Percentiles rank a stretch among this genome's conserved stretches.
Conservation (phyloP, 2,113 vertebrate species). For the Alaudala cheleensis region DNA sequence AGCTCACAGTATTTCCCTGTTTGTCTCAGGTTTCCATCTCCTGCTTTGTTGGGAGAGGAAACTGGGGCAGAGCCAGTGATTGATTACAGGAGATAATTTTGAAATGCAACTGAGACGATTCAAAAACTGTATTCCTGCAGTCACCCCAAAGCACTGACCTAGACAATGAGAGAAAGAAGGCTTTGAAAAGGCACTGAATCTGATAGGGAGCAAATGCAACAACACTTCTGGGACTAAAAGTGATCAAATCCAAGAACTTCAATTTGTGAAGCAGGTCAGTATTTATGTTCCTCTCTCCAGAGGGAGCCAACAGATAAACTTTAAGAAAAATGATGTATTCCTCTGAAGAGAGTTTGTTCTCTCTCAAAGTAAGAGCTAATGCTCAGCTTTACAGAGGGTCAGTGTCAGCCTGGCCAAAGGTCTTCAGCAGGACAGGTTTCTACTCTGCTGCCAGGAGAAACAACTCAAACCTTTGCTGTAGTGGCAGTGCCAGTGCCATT, state of each 20-base stretch:
- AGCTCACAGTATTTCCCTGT: background rate
- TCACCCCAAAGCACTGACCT: too few species aligned
- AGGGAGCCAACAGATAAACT: background rate
- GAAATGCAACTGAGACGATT: background rate
- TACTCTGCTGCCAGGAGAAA: background rate
- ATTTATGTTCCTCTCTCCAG: background rate
- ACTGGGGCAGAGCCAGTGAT: fast-evolving
- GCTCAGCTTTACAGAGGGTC: fast-evolving
- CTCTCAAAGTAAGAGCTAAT: background rate
- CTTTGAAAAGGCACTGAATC: background rate
- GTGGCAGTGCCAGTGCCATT: background rate
- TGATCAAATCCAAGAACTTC: background rate
- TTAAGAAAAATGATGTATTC: background rate
- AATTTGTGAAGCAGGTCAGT: background rate
- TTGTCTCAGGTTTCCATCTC: background rate
- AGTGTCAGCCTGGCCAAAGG: background rate
- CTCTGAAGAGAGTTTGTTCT: background rate
- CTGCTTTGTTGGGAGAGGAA: background rate
- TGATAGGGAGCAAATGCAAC: background rate
- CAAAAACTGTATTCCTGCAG: background rate
- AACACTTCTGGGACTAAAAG: background rate
- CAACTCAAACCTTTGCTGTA: background rate
- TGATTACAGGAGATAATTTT: background rate
- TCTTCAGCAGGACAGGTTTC: background rate
- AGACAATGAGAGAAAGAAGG: background rate